phyloP scores from a whole-genome alignment of 2,888 invertebrate genomes.

The Lymantria monacha region DNA sequence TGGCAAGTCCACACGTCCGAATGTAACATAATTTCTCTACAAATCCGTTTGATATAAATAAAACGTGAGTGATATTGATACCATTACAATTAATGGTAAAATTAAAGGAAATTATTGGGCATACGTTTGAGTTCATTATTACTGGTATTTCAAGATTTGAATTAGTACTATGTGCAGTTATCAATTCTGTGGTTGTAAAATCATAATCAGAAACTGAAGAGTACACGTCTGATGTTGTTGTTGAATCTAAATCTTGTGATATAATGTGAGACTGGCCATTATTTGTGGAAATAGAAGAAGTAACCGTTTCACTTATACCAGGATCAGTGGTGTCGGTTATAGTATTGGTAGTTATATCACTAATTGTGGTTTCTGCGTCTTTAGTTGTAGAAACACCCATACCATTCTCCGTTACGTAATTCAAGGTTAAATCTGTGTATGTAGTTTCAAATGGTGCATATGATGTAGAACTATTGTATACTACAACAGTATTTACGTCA shows the following conservation, averaged over 20 bases:
- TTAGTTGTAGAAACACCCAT: slow-evolving; percentile 1
- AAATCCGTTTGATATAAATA: slow-evolving; percentile 59
- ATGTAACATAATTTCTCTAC: slow-evolving; percentile 54
- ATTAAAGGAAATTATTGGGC: slow-evolving; percentile 56
- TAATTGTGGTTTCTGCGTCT: slow-evolving; percentile 7
- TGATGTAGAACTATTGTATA: not conserved
- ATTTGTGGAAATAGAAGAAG: not conserved
- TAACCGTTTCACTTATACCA: slow-evolving; percentile 11
- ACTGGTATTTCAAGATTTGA: slow-evolving; percentile 7
- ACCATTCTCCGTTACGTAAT: not conserved
- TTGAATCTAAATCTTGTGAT: not conserved
- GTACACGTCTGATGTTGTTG: not conserved
- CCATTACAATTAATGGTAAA: slow-evolving; percentile 57
- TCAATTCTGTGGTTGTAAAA: slow-evolving; percentile 1
- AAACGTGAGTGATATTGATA: slow-evolving; percentile 61
- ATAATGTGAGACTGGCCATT: not conserved
- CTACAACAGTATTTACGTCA: slow-evolving; percentile 13
- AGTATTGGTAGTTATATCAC: slow-evolving; percentile 7
- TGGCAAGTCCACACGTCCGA: slow-evolving; percentile 37
- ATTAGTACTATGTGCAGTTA: slow-evolving; percentile 1
- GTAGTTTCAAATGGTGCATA: not conserved
- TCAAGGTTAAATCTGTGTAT: slow-evolving; percentile 1
- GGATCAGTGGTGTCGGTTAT: slow-evolving; percentile 4
- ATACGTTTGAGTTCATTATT: slow-evolving; percentile 20
- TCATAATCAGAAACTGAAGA: not conserved